phyloP scores from a whole-genome alignment of 2,888 invertebrate species.

The Drosophila stalkeri region DNA sequence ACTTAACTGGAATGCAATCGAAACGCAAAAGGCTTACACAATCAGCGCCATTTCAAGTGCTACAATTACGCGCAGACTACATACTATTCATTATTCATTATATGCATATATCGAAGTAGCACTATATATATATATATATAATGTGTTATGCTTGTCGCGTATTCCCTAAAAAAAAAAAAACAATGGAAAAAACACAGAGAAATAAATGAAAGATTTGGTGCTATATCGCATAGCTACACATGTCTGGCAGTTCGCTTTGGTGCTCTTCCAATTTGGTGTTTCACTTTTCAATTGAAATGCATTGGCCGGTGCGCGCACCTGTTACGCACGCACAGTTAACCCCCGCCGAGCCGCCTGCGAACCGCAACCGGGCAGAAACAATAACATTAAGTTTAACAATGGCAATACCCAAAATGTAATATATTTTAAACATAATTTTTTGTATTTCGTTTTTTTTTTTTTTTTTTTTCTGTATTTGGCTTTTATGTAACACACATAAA shows the following conservation, averaged over 20 bases:
- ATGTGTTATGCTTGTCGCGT: slow-evolving; percentile 48
- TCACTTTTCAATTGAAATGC: slow-evolving; percentile 73
- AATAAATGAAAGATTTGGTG: background rate
- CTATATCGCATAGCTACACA: background rate
- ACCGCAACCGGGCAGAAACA: slow-evolving; percentile 45
- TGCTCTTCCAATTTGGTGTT: slow-evolving; percentile 41
- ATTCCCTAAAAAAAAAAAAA: background rate
- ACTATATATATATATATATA: slow-evolving; percentile 12
- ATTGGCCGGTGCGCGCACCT: slow-evolving; percentile 64
- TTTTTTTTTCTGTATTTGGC: slow-evolving; percentile 21
- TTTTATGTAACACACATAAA: slow-evolving; percentile 42
- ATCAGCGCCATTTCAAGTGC: slow-evolving; percentile 33
- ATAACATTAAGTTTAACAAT: slow-evolving; percentile 56
- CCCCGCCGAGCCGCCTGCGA: slow-evolving; percentile 5
- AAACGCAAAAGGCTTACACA: slow-evolving; percentile 48
- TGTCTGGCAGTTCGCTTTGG: slow-evolving; percentile 14
- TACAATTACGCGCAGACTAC: slow-evolving; percentile 38
- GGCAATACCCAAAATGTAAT: slow-evolving; percentile 44
- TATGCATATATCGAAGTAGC: slow-evolving; percentile 12
- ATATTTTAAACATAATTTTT: slow-evolving; percentile 48
- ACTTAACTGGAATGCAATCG: slow-evolving; percentile 45
- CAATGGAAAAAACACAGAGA: background rate
- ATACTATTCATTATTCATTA: slow-evolving; percentile 46
- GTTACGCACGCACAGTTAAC: slow-evolving; percentile 59
- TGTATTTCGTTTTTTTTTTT: background rate